Evolutionary conservation across 2,888 invertebrate genomes (phyloP), one percentile per base, ranked within the genome.

Genomic region (Drosophila anceps): DNA sequence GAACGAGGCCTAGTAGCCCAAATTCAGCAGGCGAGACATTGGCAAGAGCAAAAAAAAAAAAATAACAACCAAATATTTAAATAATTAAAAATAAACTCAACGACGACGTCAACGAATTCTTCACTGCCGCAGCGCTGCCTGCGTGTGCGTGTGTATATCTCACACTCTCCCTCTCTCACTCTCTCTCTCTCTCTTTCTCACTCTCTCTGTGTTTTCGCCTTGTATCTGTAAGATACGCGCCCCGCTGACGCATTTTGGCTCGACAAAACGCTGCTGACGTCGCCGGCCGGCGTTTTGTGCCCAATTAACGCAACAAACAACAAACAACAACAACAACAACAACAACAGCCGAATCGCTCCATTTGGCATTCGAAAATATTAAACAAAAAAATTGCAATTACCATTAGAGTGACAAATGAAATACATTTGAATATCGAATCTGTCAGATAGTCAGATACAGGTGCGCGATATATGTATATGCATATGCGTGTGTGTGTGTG

Each of bases 271-370:
- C 75, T 51, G 58, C 64, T 67, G 60, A 73, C 87, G 81, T 71
- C 77, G 90, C 92, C 91, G 92, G 91, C 91, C 91, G 91, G 91
- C 89, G 73, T 91, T 91, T 92, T 91, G 91, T 91, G 87, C 91
- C 85, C 92, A 91, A 90, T 91, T 88, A 87, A 85, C 76, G 79
- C 79, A 89, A 78, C 82, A 90, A n/a, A n/a, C n/a, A n/a, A n/a
- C n/a, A n/a, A n/a, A 89, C 83, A 89, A 51, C 61, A 63, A 66
- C 20, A 90, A 80, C 81, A 90, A 91, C 83, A 89, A 88, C 75
- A 44, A 51, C 62, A 44, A 51, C 62, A 64, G 58, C 0, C 24
- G 53, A 41, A 41, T 48, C 61, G 76, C 63, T 62, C 59, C 50
- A 57, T 55, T 70, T 70, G 71, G 61, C 72, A 62, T 67, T 77